Conservation (phyloP, 2,888 invertebrate genomes). For the Galerucella nymphaeae region DNA sequence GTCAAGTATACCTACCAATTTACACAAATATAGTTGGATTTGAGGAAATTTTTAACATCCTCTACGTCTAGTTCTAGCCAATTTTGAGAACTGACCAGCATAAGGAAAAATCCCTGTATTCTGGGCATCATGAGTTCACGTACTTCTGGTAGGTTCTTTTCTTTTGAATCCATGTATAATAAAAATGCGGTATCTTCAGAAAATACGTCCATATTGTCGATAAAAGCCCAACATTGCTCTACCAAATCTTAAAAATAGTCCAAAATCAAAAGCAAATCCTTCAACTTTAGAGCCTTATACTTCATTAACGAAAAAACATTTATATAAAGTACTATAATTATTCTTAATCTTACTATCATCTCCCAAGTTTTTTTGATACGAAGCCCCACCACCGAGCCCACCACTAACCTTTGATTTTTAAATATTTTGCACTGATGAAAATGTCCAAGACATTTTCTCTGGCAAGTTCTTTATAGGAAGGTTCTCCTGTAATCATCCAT, state of each 20-base stretch:
- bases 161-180: constrained; percentile 69
- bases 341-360: no score
- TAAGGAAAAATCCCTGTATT: constrained; percentile 80
- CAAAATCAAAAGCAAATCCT: no score
- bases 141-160: constrained; percentile 69
- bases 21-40: constrained; percentile 79
- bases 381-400: constrained; percentile 45
- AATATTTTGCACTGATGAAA: constrained; percentile 77
- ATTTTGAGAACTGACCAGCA: constrained; percentile 80
- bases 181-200: constrained; percentile 80
- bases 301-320: no score
- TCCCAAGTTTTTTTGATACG: background rate
- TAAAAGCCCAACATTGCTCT: constrained; percentile 82
- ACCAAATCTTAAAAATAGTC: constrained; percentile 70
- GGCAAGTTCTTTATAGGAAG: constrained; percentile 73
- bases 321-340: no score
- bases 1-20: constrained; percentile 75
- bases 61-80: constrained; percentile 75
- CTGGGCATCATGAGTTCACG: constrained; percentile 80
- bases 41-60: constrained; percentile 75
- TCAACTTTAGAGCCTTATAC: no score
- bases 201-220: constrained; percentile 76
- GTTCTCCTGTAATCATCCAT: constrained; percentile 81
- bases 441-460: constrained; percentile 79
- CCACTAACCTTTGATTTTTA: constrained; percentile 73